Conservation (phyloP, 2,797 vertebrate species). For the Pithecia hirsuta region DNA sequence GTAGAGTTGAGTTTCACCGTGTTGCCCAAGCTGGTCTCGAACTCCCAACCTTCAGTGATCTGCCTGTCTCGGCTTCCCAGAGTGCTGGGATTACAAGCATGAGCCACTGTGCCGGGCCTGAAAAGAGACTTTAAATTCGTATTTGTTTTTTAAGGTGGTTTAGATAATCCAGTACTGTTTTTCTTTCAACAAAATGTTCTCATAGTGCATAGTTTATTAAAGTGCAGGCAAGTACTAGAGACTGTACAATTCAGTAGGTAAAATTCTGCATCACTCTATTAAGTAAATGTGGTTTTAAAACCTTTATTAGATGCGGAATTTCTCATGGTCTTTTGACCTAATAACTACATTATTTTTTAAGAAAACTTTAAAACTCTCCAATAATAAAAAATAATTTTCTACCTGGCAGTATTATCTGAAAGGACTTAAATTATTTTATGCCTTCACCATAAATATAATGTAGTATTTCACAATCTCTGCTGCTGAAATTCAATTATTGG, state of each 20-base stretch:
- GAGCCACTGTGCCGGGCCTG: background rate
- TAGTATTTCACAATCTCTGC: slow-evolving; percentile 52
- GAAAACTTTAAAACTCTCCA: slow-evolving; percentile 10
- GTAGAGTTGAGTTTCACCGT: background rate
- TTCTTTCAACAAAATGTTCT: slow-evolving; percentile 29
- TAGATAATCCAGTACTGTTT: slow-evolving; percentile 41
- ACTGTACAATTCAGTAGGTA: slow-evolving; percentile 2
- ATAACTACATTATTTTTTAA: slow-evolving; percentile 44
- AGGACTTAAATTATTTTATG: slow-evolving; percentile 59
- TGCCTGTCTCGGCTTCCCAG: background rate
- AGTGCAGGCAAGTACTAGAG: background rate
- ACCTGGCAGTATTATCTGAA: slow-evolving; percentile 2
- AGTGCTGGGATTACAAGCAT: background rate
- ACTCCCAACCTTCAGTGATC: background rate
- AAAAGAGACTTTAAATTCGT: background rate
- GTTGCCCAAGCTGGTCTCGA: background rate
- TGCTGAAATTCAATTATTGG: slow-evolving; percentile 68
- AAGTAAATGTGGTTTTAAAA: slow-evolving; percentile 56
- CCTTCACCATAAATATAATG: slow-evolving; percentile 45
- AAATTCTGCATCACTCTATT: slow-evolving; percentile 43
- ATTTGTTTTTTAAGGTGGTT: slow-evolving; percentile 15
- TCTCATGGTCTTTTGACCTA: slow-evolving; percentile 42
- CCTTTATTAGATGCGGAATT: slow-evolving; percentile 52
- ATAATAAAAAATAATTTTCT: slow-evolving; percentile 59
- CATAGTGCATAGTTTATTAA: slow-evolving; percentile 16